Evolutionary conservation across 2,888 invertebrate species (phyloP), one percentile per base, ranked within the genome.

Genomic region (Drosophila macrospina): DNA sequence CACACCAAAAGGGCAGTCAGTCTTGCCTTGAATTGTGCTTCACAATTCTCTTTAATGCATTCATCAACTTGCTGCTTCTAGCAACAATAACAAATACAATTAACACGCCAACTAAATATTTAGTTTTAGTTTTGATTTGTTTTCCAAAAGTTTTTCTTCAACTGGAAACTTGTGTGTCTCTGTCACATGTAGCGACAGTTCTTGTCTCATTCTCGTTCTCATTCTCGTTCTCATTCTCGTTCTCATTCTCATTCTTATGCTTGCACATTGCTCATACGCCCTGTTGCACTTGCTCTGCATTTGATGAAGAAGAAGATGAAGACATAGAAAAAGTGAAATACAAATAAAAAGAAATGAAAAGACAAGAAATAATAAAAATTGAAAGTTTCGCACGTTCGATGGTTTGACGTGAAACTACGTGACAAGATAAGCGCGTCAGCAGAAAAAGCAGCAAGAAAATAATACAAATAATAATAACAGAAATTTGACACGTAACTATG

Each of bases 351-450:
- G 3, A 20, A 20, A 20, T 2, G 3, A 20, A 20, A 20, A 20
- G 1, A 20, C 20, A 20, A 20, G 20, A 20, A 20, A 20, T 20
- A 20, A 20, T 20, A 30, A 34, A 65, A 83, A 85, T 54, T 32
- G 54, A 66, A 63, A 67, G 74, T 70, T 73, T 60, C 47, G 71
- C 84, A 84, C 84, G 84, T 84, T 74, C 65, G 56, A 42, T 71
- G 71, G 80, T 85, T 80, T 80, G 78, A 44, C 47, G 64, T 51
- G 16, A 45, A 59, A 64, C 69, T 84, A 86, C 84, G 84, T 86
- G 84, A 84, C 84, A 59, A 47, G 67, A 86, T 78, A 70, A 62
- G 61, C 55, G 65, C 67, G 26, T 13, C 44, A 52, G 50, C 34
- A 57, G n/a, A 47, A 45, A 57, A 62, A 45, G 26, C 45, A 54